Evolutionary conservation across 2,888 invertebrate genomes (phyloP).

Genomic region (Melinaea marsaeus): DNA sequence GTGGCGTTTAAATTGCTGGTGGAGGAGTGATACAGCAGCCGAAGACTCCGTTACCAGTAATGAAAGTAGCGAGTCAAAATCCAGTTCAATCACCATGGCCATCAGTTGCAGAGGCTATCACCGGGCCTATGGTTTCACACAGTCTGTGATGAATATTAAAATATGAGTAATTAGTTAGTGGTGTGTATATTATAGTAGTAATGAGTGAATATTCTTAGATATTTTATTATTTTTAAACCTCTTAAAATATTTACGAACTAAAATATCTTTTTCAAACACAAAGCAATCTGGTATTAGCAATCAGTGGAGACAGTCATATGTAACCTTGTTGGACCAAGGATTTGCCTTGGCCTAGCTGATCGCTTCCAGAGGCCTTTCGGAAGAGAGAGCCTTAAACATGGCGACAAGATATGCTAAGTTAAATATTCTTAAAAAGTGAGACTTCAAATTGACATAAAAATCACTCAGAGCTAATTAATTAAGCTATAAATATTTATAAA

Average conservation of each 20-base stretch:
- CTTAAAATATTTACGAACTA: too few relatives aligned
- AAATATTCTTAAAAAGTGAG: background rate
- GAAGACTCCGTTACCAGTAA: too few relatives aligned
- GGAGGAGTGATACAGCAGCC: too few relatives aligned
- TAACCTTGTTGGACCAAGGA: slow-evolving; percentile 88
- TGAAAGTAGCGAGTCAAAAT: too few relatives aligned
- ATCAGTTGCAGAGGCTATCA: slow-evolving; percentile 56
- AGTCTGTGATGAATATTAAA: slow-evolving; percentile 57
- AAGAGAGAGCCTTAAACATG: slow-evolving; percentile 86
- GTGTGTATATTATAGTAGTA: background rate
- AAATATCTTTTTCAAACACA: slow-evolving; percentile 92
- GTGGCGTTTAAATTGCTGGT: slow-evolving; percentile 45
- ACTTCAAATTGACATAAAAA: too few relatives aligned
- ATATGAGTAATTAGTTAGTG: slow-evolving; percentile 43
- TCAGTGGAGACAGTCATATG: slow-evolving; percentile 89
- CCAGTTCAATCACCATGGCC: slow-evolving; percentile 41
- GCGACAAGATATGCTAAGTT: slow-evolving; percentile 81
- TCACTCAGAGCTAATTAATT: too few relatives aligned
- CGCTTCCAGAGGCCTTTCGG: slow-evolving; percentile 90
- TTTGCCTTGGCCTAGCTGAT: slow-evolving; percentile 77
- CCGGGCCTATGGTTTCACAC: slow-evolving; percentile 53
- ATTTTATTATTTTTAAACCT: slow-evolving; percentile 16
- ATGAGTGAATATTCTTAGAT: slow-evolving; percentile 9
- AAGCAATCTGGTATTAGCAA: slow-evolving; percentile 86
- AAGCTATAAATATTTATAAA: too few relatives aligned